phyloP scores from a whole-genome alignment of 2,888 invertebrate genomes.

The Kuschelorhynchus macadamiae region DNA sequence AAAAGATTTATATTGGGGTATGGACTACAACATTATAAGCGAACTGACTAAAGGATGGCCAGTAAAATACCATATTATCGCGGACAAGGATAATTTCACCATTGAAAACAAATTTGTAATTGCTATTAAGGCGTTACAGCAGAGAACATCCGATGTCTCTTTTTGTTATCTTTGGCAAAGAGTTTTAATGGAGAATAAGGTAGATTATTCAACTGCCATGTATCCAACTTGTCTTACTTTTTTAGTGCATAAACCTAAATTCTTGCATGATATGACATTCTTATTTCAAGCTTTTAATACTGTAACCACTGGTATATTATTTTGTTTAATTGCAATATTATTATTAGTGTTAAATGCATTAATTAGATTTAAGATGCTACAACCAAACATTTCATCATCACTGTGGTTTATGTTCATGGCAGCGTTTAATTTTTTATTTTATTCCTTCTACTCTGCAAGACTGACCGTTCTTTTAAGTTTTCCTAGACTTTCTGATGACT shows the following conservation, averaged over 20 bases:
- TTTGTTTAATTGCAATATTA: constrained; percentile 5
- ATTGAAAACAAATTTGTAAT: constrained; percentile 38
- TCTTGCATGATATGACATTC: constrained; percentile 31
- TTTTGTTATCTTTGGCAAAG: constrained; percentile 50
- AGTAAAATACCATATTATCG: constrained; percentile 24
- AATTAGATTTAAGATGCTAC: background rate
- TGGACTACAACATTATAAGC: constrained; percentile 38
- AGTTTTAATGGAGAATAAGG: constrained; percentile 33
- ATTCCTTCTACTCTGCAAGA: constrained; percentile 53
- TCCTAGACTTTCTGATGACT: constrained; percentile 50
- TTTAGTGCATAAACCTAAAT: constrained; percentile 40
- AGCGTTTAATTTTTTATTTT: constrained; percentile 46
- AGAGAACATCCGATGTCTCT: constrained; percentile 31
- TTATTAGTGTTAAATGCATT: constrained; percentile 8
- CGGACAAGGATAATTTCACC: constrained; percentile 7
- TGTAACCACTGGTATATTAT: background rate
- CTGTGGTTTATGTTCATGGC: constrained; percentile 44
- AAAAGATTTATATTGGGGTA: constrained; percentile 18
- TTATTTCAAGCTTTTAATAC: constrained; percentile 43
- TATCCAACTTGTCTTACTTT: constrained; percentile 45
- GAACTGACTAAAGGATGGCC: constrained; percentile 38
- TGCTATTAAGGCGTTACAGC: constrained; percentile 22
- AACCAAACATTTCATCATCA: constrained; percentile 16
- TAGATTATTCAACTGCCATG: constrained; percentile 34
- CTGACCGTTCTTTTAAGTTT: constrained; percentile 51